phyloP scores from a whole-genome alignment of 2,888 invertebrate species.

The Hypercompe scribonia region DNA sequence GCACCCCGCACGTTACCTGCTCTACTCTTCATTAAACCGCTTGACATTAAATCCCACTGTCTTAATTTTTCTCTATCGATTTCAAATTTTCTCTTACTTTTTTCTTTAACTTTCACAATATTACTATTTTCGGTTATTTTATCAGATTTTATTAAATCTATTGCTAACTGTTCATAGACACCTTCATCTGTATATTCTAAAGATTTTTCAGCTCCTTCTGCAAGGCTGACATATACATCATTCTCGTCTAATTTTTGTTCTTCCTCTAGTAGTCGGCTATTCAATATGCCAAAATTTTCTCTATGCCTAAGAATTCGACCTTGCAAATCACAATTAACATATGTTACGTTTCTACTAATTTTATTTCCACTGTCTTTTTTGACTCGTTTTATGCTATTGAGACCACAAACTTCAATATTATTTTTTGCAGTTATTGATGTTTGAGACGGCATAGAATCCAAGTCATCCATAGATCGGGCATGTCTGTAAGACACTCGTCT shows the following conservation, averaged over 20 bases:
- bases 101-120: conserved; percentile 44
- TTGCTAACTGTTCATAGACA: conserved; percentile 85
- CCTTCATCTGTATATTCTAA: conserved; percentile 80
- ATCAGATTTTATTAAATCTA: conserved; percentile 66
- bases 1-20: conserved; percentile 76
- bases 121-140: conserved; percentile 33
- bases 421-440: conserved; percentile 57
- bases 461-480: conserved; percentile 93
- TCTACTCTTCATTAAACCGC: conserved; percentile 89
- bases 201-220: conserved; percentile 64
- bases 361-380: conserved; percentile 74
- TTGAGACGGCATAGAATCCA: conserved; percentile 85
- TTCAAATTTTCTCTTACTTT: conserved; percentile 83
- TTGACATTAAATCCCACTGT: conserved; percentile 96
- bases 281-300: conserved; percentile 56
- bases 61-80: conserved; percentile 94
- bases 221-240: conserved; percentile 84
- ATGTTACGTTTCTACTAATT: conserved; percentile 91
- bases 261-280: conserved; percentile 60
- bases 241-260: conserved; percentile 78
- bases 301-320: conserved; percentile 77
- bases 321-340: conserved; percentile 91
- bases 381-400: conserved; percentile 80
- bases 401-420: conserved; percentile 67
- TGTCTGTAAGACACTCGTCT: conserved; percentile 93